phyloP scores from a whole-genome alignment of 2,888 invertebrate species.

The Cordilura impudica region DNA sequence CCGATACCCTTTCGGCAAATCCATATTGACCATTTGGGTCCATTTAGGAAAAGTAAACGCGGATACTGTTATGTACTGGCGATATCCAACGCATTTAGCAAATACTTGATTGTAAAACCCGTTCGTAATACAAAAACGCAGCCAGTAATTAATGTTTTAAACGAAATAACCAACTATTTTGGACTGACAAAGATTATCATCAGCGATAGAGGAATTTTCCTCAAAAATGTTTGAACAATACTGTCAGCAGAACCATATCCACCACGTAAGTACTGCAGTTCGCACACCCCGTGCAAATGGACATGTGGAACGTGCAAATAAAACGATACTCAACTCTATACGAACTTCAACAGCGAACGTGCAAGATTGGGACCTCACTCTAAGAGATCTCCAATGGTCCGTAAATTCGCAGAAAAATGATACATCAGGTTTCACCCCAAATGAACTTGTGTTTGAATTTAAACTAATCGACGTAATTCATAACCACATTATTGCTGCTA shows the following conservation, averaged over 20 bases:
- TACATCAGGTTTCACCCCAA: slow-evolving; percentile 41
- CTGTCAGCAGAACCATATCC: slow-evolving; percentile 29
- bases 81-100: slow-evolving; percentile 53
- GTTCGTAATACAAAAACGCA: slow-evolving; percentile 53
- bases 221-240: slow-evolving; percentile 63
- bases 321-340: slow-evolving; percentile 60
- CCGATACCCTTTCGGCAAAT: slow-evolving; percentile 19
- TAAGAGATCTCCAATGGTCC: slow-evolving; percentile 58
- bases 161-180: slow-evolving; percentile 61
- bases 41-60: slow-evolving; percentile 16
- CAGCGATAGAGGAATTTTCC: slow-evolving; percentile 63
- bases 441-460: slow-evolving; percentile 57
- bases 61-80: not conserved
- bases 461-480: slow-evolving; percentile 29
- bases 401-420: slow-evolving; percentile 51
- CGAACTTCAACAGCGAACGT: slow-evolving; percentile 53
- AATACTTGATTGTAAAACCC: slow-evolving; percentile 57
- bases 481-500: slow-evolving; percentile 20
- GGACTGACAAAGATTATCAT: slow-evolving; percentile 65
- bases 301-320: slow-evolving; percentile 58
- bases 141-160: slow-evolving; percentile 49
- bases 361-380: slow-evolving; percentile 47
- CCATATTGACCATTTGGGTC: slow-evolving; percentile 41
- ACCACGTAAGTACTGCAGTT: slow-evolving; percentile 62
- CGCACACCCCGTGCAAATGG: slow-evolving; percentile 64